A percentile compares a stretch with the other conserved stretches of the same genome.
phyloP scores from a whole-genome alignment of 1,140 invertebrate species.

The Pemphigus obesinymphae region DNA sequence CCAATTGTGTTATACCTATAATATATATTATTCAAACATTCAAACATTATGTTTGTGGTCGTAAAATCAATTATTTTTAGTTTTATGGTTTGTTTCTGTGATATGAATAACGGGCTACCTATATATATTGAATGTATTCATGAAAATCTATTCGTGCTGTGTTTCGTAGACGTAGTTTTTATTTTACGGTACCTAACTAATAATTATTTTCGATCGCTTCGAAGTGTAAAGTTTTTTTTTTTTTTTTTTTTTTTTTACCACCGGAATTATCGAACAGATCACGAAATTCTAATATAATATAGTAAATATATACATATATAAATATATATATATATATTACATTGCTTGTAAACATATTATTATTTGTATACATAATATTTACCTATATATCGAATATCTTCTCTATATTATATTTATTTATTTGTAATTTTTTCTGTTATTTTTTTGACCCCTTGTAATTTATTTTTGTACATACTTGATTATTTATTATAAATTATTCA shows the following conservation, averaged over 20 bases:
- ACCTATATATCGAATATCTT: slow-evolving; percentile 18
- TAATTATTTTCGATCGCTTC: slow-evolving; percentile 12
- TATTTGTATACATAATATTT: slow-evolving; percentile 5
- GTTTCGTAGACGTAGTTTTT: slow-evolving; percentile 17
- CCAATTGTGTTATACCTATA: not conserved
- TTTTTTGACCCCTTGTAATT: slow-evolving; percentile 25
- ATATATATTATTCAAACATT: not conserved
- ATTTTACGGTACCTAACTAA: not conserved
- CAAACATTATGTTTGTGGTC: not conserved
- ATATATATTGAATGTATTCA: not conserved
- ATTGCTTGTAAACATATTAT: slow-evolving; percentile 30
- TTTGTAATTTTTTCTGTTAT: not conserved
- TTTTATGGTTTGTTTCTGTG: slow-evolving; percentile 40
- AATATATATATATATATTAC: not conserved
- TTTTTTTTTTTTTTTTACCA: too few species aligned
- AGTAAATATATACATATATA: too few species aligned
- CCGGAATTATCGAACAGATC: not conserved
- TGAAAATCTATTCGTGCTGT: slow-evolving; percentile 9
- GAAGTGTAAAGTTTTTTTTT: not conserved
- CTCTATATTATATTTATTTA: not conserved
- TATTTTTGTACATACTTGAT: slow-evolving; percentile 15
- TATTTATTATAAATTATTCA: slow-evolving; percentile 24
- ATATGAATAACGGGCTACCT: slow-evolving; percentile 14
- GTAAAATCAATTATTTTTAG: slow-evolving; percentile 13
- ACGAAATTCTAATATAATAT: not conserved